phyloP scores from a whole-genome alignment of 2,113 vertebrate genomes.

The Delphinus delphis region DNA sequence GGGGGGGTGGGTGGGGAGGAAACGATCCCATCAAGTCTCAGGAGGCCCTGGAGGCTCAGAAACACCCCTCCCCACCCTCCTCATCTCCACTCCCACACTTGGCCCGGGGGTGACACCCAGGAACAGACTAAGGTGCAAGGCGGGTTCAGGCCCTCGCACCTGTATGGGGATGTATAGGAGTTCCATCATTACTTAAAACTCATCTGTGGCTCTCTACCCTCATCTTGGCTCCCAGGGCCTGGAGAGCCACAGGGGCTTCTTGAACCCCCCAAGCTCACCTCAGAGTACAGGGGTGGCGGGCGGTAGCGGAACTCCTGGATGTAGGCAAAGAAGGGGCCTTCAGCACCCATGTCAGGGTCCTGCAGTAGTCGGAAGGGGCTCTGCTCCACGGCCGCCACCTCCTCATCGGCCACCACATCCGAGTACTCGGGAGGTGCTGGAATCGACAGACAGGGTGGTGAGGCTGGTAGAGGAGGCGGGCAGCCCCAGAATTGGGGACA shows the following conservation, averaged over 20 bases:
- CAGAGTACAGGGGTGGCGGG: slow-evolving; percentile 94
- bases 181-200: neutral
- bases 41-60: neutral
- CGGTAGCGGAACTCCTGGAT: slow-evolving; percentile 95
- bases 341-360: slow-evolving; percentile 79
- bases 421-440: slow-evolving; percentile 96
- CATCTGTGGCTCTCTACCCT: neutral
- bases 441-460: neutral
- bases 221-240: neutral
- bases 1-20: too few relatives aligned
- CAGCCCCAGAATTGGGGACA: too few relatives aligned
- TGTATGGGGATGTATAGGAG: neutral
- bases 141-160: neutral
- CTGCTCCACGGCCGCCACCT: slow-evolving; percentile 71
- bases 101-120: rapidly evolving
- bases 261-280: slow-evolving; percentile 83
- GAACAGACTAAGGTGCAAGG: neutral
- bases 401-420: slow-evolving; percentile 87
- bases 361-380: slow-evolving; percentile 76
- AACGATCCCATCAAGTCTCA: neutral
- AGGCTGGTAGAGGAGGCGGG: rapidly evolving
- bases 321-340: slow-evolving; percentile 91
- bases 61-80: neutral
- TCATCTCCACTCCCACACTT: neutral
- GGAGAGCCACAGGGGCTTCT: neutral